Conservation (phyloP, 2,888 invertebrate genomes). For the Ceriagrion tenellum region DNA sequence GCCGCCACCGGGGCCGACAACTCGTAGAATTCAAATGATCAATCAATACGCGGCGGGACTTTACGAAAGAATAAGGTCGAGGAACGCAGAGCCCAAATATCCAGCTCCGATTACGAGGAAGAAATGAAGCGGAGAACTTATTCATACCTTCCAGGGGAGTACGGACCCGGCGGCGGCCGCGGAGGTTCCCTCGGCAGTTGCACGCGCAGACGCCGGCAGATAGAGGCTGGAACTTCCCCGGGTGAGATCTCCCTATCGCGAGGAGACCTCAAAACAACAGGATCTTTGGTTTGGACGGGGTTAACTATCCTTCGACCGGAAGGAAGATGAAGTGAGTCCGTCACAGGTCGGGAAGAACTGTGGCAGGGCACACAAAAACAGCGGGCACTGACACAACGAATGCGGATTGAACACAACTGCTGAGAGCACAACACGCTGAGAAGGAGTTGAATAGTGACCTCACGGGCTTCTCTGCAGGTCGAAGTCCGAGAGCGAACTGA, state of each 20-base stretch:
- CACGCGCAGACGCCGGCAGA: neutral
- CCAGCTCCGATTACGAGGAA: too few species aligned
- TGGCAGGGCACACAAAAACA: neutral
- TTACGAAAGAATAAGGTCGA: too few species aligned
- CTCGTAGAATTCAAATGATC: too few species aligned
- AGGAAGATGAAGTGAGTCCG: neutral
- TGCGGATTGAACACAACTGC: neutral
- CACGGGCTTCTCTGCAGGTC: neutral
- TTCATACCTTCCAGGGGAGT: neutral
- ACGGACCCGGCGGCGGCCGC: neutral
- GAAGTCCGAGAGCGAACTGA: neutral
- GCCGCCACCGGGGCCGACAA: too few species aligned
- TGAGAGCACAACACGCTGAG: neutral
- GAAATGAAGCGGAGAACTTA: too few species aligned
- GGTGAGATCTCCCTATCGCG: neutral
- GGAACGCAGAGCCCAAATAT: too few species aligned
- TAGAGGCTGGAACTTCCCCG: neutral
- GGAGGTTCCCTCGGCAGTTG: neutral
- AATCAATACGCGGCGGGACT: too few species aligned
- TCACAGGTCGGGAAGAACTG: neutral
- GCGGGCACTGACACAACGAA: neutral
- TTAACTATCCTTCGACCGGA: neutral
- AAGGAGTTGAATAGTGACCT: neutral
- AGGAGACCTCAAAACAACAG: neutral
- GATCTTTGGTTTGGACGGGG: too few species aligned